Evolutionary conservation across 2,797 vertebrate genomes (phyloP), one percentile per base, ranked within the genome.

Genomic region (Florisuga fusca): DNA sequence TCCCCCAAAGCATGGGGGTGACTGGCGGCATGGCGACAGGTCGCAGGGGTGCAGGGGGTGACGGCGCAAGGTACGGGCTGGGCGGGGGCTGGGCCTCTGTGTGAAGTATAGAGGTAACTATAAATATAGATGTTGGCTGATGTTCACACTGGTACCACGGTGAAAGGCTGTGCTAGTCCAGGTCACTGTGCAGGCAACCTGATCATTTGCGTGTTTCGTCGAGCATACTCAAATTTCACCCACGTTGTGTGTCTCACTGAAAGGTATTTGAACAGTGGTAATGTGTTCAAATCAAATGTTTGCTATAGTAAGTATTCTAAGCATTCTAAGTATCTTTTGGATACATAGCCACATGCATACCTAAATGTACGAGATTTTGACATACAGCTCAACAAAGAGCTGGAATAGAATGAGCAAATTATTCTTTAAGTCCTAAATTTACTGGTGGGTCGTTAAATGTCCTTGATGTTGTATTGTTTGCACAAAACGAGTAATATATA

Each of bases 61-160:
- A 15, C 3, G 20, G 19, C 27, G 45, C 7, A 1, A 54, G 4
- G 58, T 2, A 43, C 14, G 45, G 14, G 43, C 11, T 21, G 83
- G 29, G 34, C 7, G 20, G 4, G 45, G 14, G 43, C 10, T 21
- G 79, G 29, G 34, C 7, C 17, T 4, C 34, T 19, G 73, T 3
- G 12, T 14, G 69, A 66, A 18, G 53, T 31, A 7, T 20, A 20
- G 45, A 4, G 22, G 6, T 3, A 9, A 4, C 41, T 27, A 1
- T 7, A n/a, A 16, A 16, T 29, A 21, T 3, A 5, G 5, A 6
- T 2, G 27, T 34, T 10, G 26, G 34, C 2, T 7, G 4, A 46
- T 9, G 1, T 0, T 9, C 61, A 21, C 50, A 43, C 46, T 41
- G 59, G 33, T 14, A 46, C 7, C 1, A 12, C 2, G 4, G 57